Conservation (phyloP, 2,797 vertebrate genomes). For the Pachyuromys duprasi region DNA sequence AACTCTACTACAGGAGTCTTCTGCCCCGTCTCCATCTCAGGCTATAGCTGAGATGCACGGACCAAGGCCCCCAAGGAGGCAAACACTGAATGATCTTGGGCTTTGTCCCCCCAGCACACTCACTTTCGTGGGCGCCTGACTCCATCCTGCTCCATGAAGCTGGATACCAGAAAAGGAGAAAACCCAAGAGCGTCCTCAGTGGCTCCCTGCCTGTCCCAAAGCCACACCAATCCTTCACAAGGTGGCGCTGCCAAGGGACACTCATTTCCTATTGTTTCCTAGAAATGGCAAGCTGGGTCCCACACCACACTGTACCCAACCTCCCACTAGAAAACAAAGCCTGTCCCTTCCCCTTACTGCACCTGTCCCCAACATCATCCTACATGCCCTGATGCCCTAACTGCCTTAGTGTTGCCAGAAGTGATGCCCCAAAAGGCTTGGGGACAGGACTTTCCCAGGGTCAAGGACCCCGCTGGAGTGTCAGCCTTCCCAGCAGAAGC, state of each 20-base stretch:
- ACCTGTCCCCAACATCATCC: not conserved
- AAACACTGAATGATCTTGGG: no score
- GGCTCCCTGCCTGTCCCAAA: not conserved
- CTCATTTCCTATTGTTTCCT: not conserved
- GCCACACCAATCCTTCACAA: not conserved
- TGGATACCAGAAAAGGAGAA: no score
- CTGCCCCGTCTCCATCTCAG: not conserved
- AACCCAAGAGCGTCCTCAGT: rapidly evolving
- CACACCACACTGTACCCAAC: not conserved
- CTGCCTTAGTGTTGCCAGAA: not conserved
- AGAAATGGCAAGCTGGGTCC: not conserved
- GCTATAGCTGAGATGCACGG: not conserved
- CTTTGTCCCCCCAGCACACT: not conserved
- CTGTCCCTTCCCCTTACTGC: not conserved
- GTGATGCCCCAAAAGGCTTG: rapidly evolving
- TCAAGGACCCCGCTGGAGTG: not conserved
- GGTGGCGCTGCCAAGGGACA: not conserved
- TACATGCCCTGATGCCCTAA: not conserved
- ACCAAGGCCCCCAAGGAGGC: not conserved
- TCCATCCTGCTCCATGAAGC: not conserved
- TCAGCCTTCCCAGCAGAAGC: not conserved
- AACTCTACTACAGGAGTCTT: no score
- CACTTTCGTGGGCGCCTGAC: no score
- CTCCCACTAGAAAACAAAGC: not conserved
- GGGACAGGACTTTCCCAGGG: not conserved